A percentile compares a stretch with the other conserved stretches of the same genome.
Evolutionary conservation across 35 echinoderm and acorn worm genomes (phyloP).

Genomic region (Holothuria glaberrima): DNA sequence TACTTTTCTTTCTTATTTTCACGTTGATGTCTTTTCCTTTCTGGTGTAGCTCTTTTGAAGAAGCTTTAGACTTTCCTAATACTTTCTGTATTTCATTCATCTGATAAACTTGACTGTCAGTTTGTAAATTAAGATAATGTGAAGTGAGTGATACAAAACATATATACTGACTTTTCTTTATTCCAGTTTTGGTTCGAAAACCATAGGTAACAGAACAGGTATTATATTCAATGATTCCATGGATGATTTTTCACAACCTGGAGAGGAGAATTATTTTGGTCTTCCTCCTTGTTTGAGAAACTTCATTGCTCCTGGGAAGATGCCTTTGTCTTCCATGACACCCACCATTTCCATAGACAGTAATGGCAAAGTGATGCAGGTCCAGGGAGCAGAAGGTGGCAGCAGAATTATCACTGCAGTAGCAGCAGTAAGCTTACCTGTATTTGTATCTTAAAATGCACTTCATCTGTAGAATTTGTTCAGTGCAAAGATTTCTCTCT

Average conservation of each 20-base stretch:
- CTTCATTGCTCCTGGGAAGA: constrained; percentile 80
- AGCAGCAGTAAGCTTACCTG: constrained; percentile 45
- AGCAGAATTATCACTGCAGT: constrained; percentile 67
- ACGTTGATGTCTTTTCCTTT: too few relatives aligned
- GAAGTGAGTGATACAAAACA: too few relatives aligned
- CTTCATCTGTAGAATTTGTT: too few relatives aligned
- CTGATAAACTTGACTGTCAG: too few relatives aligned
- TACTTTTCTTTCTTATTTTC: too few relatives aligned
- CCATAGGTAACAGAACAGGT: constrained; percentile 74
- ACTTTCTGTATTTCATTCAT: too few relatives aligned
- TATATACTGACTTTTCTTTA: too few relatives aligned
- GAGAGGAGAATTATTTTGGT: constrained; percentile 48
- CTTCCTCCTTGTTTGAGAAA: constrained; percentile 74
- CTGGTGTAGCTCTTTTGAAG: too few relatives aligned
- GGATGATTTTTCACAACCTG: constrained; percentile 89
- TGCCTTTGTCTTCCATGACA: constrained; percentile 83
- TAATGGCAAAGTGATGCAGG: constrained; percentile 31
- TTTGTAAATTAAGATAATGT: too few relatives aligned
- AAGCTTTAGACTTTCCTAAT: too few relatives aligned
- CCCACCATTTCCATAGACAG: constrained; percentile 61
- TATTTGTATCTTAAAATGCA: too few relatives aligned
- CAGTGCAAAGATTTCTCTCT: too few relatives aligned
- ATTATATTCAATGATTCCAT: constrained; percentile 92
- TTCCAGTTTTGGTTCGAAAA: constrained; percentile 80
- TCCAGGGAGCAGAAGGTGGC: constrained; percentile 80